Evolutionary conservation across 2,888 invertebrate species (phyloP), one percentile per base, ranked within the genome.

Genomic region (Dione juno): DNA sequence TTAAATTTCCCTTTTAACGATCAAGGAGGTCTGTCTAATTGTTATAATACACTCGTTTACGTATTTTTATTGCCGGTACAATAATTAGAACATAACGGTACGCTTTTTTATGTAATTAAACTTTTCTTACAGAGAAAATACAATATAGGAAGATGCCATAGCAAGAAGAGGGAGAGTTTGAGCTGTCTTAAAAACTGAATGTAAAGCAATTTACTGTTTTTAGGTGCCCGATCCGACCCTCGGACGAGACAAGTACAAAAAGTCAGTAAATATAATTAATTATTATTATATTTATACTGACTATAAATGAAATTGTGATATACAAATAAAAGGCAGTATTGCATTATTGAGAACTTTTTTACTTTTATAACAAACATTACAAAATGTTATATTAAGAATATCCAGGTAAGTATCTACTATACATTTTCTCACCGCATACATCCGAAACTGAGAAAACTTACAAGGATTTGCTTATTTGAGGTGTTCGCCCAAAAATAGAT

Each of bases 1-100:
- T 93, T 91, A 93, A 93, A 93, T 93, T 93, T 93, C 91, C 93
- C 88, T 93, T 93, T 93, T 93, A 92, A 92, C 92, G 90, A 92
- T 92, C 90, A 81, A 83, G 89, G 91, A 89, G 89, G 90, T 89
- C 91, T 92, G 91, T 90, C 92, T 93, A 92, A 93, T 93, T 93
- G 92, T 91, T 80, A 93, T 93, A 93, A 93, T 93, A 93, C 88
- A 93, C 93, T 93, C 93, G 92, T 93, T 93, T 92, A 88, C 93
- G 93, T 93, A 92, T 92, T 93, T 93, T 93, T 93, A 93, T 92
- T 88, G 92, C 90, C 84, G 84, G 86, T 89, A 90, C 89, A 91
- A 93, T 93, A 92, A 93, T 93, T 92, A 92, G 91, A 92, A 92
- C 90, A 91, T 91, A 91, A 92, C 89, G 89, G 87, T 86, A 88